A percentile compares a stretch with the other conserved stretches of the same genome.
Conservation (phyloP, 2,888 invertebrate genomes). For the Andrena hattorfiana region DNA sequence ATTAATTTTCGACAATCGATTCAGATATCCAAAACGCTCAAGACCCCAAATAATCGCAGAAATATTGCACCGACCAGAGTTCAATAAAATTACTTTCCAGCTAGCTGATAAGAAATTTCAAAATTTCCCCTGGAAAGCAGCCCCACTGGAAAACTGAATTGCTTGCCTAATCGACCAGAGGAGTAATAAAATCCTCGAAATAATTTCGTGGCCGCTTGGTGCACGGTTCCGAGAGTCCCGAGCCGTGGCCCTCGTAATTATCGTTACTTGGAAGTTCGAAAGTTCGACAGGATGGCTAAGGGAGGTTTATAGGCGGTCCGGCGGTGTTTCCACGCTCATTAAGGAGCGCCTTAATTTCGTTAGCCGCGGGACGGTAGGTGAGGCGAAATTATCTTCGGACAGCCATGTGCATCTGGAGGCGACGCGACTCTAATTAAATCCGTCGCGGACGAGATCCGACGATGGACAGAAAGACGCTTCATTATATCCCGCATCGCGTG, state of each 20-base stretch:
- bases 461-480: neutral
- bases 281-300: neutral
- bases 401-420: constrained; percentile 44
- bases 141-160: too few species aligned
- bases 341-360: constrained; percentile 48
- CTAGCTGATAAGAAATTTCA: too few species aligned
- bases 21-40: too few species aligned
- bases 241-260: constrained; percentile 13
- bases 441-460: constrained; percentile 53
- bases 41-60: too few species aligned
- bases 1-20: too few species aligned
- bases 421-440: constrained; percentile 73
- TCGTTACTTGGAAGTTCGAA: neutral
- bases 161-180: too few species aligned
- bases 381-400: constrained; percentile 55
- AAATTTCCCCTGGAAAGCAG: too few species aligned
- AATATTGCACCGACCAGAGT: too few species aligned
- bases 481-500: constrained; percentile 21
- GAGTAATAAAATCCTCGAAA: neutral
- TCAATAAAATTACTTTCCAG: too few species aligned
- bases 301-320: constrained; percentile 16
- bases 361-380: constrained; percentile 37
- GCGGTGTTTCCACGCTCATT: constrained; percentile 45
- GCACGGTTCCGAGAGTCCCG: neutral
- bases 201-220: neutral